Base-by-base conservation (phyloP, 2,888 invertebrate species). In the Caenorhabditis uteleia region DNA sequence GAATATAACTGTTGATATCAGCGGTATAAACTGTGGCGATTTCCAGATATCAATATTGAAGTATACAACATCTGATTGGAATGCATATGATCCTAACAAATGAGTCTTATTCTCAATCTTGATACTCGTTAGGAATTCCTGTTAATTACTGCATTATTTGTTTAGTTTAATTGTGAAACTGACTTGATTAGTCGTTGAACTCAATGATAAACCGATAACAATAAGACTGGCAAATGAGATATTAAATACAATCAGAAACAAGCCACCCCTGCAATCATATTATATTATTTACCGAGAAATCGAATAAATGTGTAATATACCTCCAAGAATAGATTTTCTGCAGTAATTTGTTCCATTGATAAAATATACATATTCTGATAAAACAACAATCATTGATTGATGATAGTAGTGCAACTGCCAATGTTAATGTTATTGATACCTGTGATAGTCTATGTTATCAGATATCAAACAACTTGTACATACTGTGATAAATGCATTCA, bases 311-410 rank as follows among this genome's bases (percentile, higher is more conserved):
- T 3, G n/a, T 34, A 7, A 27, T 25, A 42, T 23, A 50, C 50
- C 42, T 34, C 49, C 43, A 57, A 10, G 51, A 47, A 27, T 43
- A 51, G 7, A 53, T 14, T 25, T 44, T 53, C 16, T 42, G 47
- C 20, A 59, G 31, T 25, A 59, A 31, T 7, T 29, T 20, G 34
- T 36, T 47, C 51, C 59, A 53, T 36, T 59, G 59, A 36, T 53
- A 59, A 29, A 59, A 59, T 29, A 59, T 59, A 20, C 51, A 46
- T 25, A 46, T 47, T 38, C 59, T 39, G 12, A 59, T 29, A 33
- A 59, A 48, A 38, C 59, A 53, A 21, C 59, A 59, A 16, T 59
- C 59, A 43, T 53, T 59, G 26, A 59, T 59, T n/a, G 59, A 59
- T 4, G 46, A 34, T 38, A 59, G 53, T 1, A 59, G 53, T 8